phyloP scores from a whole-genome alignment of 2,797 vertebrate genomes.

The Glossophaga mutica region DNA sequence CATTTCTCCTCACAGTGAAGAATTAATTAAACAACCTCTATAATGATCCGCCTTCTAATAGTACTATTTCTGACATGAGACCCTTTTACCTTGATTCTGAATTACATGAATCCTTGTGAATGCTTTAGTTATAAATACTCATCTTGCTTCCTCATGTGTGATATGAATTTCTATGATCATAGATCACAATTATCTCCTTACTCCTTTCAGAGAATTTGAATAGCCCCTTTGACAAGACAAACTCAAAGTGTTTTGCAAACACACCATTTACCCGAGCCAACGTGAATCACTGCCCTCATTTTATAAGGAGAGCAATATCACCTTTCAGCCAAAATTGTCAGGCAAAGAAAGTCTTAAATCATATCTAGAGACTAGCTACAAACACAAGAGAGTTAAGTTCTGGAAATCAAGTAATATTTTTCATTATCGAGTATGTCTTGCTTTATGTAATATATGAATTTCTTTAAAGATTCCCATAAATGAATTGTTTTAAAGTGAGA shows the following conservation, averaged over 20 bases:
- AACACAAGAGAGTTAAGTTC: background rate
- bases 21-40: slow-evolving; percentile 81
- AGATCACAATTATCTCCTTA: slow-evolving; percentile 71
- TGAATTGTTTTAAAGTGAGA: slow-evolving; percentile 28
- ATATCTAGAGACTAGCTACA: background rate
- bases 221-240: slow-evolving; percentile 67
- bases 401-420: slow-evolving; percentile 31
- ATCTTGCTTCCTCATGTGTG: slow-evolving; percentile 64
- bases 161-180: slow-evolving; percentile 67
- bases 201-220: slow-evolving; percentile 75
- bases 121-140: slow-evolving; percentile 74
- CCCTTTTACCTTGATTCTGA: slow-evolving; percentile 83
- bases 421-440: background rate
- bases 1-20: slow-evolving; percentile 78
- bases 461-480: background rate
- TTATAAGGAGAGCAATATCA: slow-evolving; percentile 44
- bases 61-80: slow-evolving; percentile 75
- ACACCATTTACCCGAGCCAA: slow-evolving; percentile 25
- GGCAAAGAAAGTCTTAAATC: slow-evolving; percentile 41
- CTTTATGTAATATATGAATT: slow-evolving; percentile 5
- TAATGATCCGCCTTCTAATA: slow-evolving; percentile 77
- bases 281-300: slow-evolving; percentile 54
- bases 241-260: slow-evolving; percentile 60
- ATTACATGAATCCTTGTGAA: slow-evolving; percentile 73
- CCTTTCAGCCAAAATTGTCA: slow-evolving; percentile 49